Evolutionary conservation across 2,797 vertebrate species (phyloP), one percentile per base, ranked within the genome.

Genomic region (Choloepus didactylus): DNA sequence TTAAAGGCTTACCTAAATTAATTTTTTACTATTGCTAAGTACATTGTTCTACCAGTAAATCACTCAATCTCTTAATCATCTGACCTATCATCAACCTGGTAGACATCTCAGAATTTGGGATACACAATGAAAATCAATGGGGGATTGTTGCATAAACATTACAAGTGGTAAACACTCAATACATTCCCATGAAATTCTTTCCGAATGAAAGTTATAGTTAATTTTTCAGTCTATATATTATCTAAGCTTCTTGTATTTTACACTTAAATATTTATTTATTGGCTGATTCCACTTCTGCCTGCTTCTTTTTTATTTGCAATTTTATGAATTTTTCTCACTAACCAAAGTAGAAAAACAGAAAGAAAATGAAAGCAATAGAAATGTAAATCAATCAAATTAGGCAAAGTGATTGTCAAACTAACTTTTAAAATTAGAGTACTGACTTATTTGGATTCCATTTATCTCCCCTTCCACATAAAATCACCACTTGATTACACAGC

Each of bases 221-320:
- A 70, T 56, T 76, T 95, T 95, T 84, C 80, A 77, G 44, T 84
- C 59, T 94, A 23, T 67, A 3, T 46, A 64, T 76, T 94, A 35
- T 54, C 62, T 46, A 86, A 76, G 51, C 21, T 66, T 93, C 54
- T 90, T 83, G 66, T 19, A 80, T 86, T 95, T 92, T 79, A 89
- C 2, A 44, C 27, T 75, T 90, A 94, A 89, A 94, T 87, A 96
- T 93, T 93, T 79, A 96, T 89, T 92, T 94, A 90, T 44, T 94
- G 60, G 49, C 46, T 76, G 87, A 92, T 87, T 87, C 75, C 18
- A 73, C 27, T 85, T 91, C 19, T 29, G n/a, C 27, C 77, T 46
- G 46, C 38, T 91, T 93, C 15, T 88, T 84, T 27, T 60, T 70
- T 64, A 76, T 46, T 85, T 29, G 6, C 4, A 93, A 80, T 82